Percentiles rank a stretch among this genome's conserved stretches.
Evolutionary conservation across 2,797 vertebrate genomes (phyloP).

Genomic region (Pseudochromis fuscus): DNA sequence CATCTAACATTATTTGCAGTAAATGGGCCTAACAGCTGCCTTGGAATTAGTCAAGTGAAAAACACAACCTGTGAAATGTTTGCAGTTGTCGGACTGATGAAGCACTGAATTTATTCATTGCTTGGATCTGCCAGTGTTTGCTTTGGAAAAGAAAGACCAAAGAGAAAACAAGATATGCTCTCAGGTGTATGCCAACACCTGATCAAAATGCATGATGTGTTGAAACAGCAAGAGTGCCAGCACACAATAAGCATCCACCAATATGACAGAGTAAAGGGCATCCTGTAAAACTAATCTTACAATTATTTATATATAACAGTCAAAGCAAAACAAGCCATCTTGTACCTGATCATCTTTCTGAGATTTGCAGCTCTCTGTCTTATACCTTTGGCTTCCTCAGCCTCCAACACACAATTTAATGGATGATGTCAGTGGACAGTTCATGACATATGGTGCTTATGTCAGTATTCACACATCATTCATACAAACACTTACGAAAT

Average conservation of each 20-base stretch:
- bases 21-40: background rate
- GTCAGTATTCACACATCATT: no score
- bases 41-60: constrained; percentile 10
- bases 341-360: no score
- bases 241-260: background rate
- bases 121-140: background rate
- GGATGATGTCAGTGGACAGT: no score
- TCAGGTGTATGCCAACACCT: background rate
- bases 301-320: no score
- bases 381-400: no score
- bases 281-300: no score
- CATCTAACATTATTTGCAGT: background rate
- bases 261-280: background rate
- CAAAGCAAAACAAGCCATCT: no score
- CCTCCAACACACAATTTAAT: no score
- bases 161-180: background rate
- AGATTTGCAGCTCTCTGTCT: no score
- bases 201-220: background rate
- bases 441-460: no score
- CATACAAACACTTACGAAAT: no score
- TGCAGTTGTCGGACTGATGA: constrained; percentile 11
- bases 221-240: background rate
- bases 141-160: background rate
- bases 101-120: background rate
- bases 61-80: background rate